Evolutionary conservation across 2,113 vertebrate species (phyloP).

Genomic region (Lagopus leucura): DNA sequence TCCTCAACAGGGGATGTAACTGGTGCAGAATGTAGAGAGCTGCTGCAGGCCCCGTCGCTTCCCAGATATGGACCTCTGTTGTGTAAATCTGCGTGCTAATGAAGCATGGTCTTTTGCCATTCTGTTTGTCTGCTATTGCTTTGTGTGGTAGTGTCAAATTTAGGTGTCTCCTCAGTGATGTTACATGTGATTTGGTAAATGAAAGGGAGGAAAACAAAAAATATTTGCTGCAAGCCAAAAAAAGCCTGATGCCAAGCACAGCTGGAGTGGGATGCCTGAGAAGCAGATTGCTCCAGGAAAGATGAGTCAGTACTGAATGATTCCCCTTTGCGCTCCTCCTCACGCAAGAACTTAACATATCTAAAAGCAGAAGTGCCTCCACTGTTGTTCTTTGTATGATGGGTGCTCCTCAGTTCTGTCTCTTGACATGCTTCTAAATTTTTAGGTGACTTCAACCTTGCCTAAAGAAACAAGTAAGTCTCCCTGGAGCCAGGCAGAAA

Average conservation of each 20-base stretch:
- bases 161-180: not conserved
- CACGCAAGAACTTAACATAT: not conserved
- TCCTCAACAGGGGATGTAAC: not conserved
- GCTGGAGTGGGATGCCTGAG: not conserved
- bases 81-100: not conserved
- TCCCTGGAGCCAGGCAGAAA: not conserved
- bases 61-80: not conserved
- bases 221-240: not conserved
- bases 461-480: not conserved
- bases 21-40: not conserved
- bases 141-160: not conserved
- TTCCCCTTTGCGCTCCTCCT: not conserved
- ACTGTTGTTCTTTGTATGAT: not conserved
- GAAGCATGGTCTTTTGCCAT: accelerated
- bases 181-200: not conserved
- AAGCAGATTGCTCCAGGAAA: not conserved
- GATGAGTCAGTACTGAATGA: not conserved
- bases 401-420: not conserved
- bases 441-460: not conserved
- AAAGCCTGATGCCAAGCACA: not conserved
- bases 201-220: not conserved
- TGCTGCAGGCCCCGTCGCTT: accelerated
- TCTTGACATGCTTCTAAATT: not conserved
- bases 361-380: not conserved
- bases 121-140: not conserved